A percentile compares a stretch with the other conserved stretches of the same genome.
Conservation (phyloP, 64 coral and sea anemone species). For the Platygyra sinensis region DNA sequence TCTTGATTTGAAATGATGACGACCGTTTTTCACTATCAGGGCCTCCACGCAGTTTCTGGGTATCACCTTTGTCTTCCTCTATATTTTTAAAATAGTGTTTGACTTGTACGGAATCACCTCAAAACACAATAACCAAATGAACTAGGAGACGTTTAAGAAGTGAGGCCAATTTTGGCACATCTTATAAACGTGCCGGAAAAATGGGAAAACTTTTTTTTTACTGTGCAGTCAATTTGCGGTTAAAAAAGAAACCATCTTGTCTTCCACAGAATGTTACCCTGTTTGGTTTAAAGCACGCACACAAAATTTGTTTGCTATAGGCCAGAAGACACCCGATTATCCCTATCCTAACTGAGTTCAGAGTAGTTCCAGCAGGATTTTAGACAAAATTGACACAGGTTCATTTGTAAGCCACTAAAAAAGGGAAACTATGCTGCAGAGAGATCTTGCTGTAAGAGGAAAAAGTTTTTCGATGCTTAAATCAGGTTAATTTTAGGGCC, state of each 20-base stretch:
- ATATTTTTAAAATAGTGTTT: background rate
- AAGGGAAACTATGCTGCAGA: background rate
- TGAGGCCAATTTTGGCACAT: background rate
- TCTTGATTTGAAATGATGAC: too few relatives aligned
- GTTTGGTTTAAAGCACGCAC: background rate
- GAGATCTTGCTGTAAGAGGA: conserved; percentile 9
- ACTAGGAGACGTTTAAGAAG: background rate
- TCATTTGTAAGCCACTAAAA: background rate
- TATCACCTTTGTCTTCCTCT: background rate
- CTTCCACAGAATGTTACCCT: background rate
- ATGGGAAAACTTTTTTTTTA: background rate
- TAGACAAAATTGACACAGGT: background rate
- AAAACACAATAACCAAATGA: background rate
- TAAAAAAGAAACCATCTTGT: background rate
- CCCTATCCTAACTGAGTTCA: background rate
- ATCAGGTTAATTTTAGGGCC: background rate
- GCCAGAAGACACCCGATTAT: background rate
- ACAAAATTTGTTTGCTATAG: background rate
- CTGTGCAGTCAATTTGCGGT: background rate
- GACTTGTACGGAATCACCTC: background rate
- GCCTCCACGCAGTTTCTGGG: too few relatives aligned
- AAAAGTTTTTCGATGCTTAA: background rate
- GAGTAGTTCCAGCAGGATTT: too few relatives aligned
- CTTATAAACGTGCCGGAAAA: background rate
- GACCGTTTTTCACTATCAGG: too few relatives aligned